phyloP scores from a whole-genome alignment of 2,888 invertebrate genomes.

The Nemoura dubitans region DNA sequence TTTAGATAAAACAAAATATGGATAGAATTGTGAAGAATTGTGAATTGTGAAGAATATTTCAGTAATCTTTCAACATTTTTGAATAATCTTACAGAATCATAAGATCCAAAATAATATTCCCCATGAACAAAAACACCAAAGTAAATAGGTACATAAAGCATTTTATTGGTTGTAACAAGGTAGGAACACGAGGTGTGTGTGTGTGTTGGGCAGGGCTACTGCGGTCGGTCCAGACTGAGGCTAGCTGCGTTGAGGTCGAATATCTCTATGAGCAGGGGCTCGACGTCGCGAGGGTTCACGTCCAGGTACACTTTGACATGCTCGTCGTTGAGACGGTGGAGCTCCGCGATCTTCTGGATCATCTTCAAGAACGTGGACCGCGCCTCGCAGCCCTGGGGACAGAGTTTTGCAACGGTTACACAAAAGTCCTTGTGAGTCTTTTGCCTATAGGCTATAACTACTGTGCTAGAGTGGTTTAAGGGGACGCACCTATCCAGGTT shows the following conservation, averaged over 20 bases:
- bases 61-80: too few species aligned
- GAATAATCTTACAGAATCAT: too few species aligned
- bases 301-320: slow-evolving; percentile 92
- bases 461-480: too few species aligned
- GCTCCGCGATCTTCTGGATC: slow-evolving; percentile 90
- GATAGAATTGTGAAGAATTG: too few species aligned
- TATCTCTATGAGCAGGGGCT: slow-evolving; percentile 93
- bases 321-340: slow-evolving; percentile 87
- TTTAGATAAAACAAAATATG: too few species aligned
- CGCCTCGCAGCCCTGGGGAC: slow-evolving; percentile 78
- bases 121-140: too few species aligned
- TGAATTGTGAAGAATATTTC: too few species aligned
- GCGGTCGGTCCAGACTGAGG: slow-evolving; percentile 16
- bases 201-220: neutral
- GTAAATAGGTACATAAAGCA: neutral
- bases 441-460: too few species aligned
- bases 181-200: neutral
- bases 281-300: slow-evolving; percentile 90
- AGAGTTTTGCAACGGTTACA: too few species aligned
- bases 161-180: neutral
- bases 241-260: slow-evolving; percentile 81
- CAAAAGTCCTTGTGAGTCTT: too few species aligned
- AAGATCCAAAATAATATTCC: too few species aligned
- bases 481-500: too few species aligned
- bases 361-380: slow-evolving; percentile 86